These are phyloP conservation scores for Pygmarrhopalites habei DNA, from an alignment of 1,140 invertebrate species.

Conservation along the genomic window DNA sequence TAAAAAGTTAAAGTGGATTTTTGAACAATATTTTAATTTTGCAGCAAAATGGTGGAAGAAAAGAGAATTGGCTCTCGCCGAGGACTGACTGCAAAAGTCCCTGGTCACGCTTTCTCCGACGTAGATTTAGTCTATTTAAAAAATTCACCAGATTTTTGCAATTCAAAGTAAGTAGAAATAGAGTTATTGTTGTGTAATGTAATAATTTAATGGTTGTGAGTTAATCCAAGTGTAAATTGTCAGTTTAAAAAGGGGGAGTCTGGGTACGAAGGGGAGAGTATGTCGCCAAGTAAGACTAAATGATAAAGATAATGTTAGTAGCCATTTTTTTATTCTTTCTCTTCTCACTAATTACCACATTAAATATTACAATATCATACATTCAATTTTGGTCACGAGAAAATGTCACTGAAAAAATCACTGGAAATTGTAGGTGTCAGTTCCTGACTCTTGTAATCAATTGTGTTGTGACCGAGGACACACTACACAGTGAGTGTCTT, in stretches of 20 bases:
- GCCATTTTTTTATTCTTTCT: no score
- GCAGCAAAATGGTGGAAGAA: constrained; percentile 44
- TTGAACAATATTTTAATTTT: no score
- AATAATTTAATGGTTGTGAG: no score
- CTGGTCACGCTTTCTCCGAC: constrained; percentile 39
- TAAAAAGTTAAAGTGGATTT: no score
- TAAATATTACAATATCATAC: no score
- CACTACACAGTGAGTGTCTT: constrained; percentile 26
- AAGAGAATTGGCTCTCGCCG: constrained; percentile 40
- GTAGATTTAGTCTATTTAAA: constrained; percentile 49
- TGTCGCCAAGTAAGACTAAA: constrained; percentile 1
- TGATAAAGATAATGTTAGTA: constrained; percentile 18
- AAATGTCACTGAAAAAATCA: no score
- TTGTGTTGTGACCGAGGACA: constrained; percentile 29
- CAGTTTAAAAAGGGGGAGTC: constrained; percentile 52
- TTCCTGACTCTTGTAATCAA: constrained; percentile 20
- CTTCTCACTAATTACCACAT: no score
- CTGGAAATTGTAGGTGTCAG: not conserved
- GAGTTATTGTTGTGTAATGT: no score
- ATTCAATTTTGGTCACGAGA: not conserved
- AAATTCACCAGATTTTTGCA: constrained; percentile 52
- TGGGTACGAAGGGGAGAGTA: constrained; percentile 54
- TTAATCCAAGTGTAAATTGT: no score
- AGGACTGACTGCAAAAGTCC: constrained; percentile 31
- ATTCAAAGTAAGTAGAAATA: not conserved